Evolutionary conservation across 2,888 invertebrate genomes (phyloP), one percentile per base, ranked within the genome.

Genomic region (Lithophane leautieri): DNA sequence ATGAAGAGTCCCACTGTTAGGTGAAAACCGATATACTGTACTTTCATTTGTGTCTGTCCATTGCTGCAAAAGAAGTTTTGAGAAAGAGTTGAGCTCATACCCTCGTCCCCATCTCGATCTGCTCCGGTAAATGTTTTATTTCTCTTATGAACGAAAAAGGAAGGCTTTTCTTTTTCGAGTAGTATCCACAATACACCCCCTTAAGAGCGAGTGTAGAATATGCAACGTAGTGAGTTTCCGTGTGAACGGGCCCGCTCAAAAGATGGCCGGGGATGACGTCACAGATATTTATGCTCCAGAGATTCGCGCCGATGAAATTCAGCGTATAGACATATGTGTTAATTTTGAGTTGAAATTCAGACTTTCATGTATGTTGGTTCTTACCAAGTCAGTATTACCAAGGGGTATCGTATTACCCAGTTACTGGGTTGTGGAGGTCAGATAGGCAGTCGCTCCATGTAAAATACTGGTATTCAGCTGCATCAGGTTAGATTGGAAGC

Each of bases 161-260:
- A n/a, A 19, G 12, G 22, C 11, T 0, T 34, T 4, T 12, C 7
- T 62, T 56, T 81, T 58, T 75, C 73, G 76, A 81, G 42, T 60
- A 54, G 65, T 74, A 40, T 44, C 14, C 60, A 79, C 58, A 86
- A 83, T 86, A 83, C 44, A 14, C 47, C 56, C 72, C 72, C 54
- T 58, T 22, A n/a, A 79, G 73, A 81, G 50, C 85, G 81, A 84
- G 72, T 86, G 78, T 86, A 75, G 85, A 88, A 89, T 90, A 89
- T 91, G 92, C 92, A 92, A 84, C 89, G 88, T 85, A 66, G 90
- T 85, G 81, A 82, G 89, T 92, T 92, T 91, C 90, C 91, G 68
- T 69, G 74, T 85, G 90, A 90, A 79, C 85, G 91, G 60, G 73
- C 78, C 34, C 85, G 88, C 81, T 91, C 86, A 82, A 90, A 91